A percentile compares a stretch with the other conserved stretches of the same genome.
Evolutionary conservation across 2,113 vertebrate species (phyloP).

Genomic region (Eolophus roseicapilla): DNA sequence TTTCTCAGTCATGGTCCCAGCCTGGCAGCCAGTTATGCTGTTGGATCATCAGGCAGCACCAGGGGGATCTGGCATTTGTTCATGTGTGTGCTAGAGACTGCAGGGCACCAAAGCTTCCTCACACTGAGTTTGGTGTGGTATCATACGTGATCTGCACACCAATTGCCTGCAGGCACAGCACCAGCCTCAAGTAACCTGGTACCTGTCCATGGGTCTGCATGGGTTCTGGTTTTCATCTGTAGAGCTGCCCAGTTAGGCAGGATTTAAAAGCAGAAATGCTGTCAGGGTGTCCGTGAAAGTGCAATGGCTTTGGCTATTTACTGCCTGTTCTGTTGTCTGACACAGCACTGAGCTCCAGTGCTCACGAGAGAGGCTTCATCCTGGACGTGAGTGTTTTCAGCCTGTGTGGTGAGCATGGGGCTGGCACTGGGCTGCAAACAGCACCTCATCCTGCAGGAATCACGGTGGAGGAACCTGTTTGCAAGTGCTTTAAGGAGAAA

Average conservation of each 20-base stretch:
- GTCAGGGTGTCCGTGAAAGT: fast-evolving
- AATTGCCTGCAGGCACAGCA: not conserved
- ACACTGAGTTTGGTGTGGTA: fast-evolving
- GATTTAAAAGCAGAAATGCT: not conserved
- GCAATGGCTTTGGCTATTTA: not conserved
- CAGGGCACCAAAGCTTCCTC: not conserved
- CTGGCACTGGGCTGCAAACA: not conserved
- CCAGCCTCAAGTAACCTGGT: fast-evolving
- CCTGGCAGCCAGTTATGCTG: not conserved
- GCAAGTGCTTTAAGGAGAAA: not conserved
- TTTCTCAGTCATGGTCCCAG: not conserved
- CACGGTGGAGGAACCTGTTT: not conserved
- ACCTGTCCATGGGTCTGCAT: not conserved
- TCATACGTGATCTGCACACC: fast-evolving
- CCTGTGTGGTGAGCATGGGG: fast-evolving
- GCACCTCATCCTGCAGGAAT: fast-evolving
- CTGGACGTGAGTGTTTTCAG: not conserved
- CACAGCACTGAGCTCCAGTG: not conserved
- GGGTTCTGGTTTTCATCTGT: fast-evolving
- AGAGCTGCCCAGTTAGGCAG: not conserved
- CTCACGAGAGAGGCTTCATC: fast-evolving
- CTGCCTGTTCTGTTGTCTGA: fast-evolving
- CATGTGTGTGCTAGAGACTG: not conserved
- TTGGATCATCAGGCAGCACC: not conserved
- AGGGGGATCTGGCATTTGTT: not conserved